These are phyloP conservation scores for Scopus umbretta DNA, from an alignment of 2,113 vertebrate species.

Conservation along the genomic window DNA sequence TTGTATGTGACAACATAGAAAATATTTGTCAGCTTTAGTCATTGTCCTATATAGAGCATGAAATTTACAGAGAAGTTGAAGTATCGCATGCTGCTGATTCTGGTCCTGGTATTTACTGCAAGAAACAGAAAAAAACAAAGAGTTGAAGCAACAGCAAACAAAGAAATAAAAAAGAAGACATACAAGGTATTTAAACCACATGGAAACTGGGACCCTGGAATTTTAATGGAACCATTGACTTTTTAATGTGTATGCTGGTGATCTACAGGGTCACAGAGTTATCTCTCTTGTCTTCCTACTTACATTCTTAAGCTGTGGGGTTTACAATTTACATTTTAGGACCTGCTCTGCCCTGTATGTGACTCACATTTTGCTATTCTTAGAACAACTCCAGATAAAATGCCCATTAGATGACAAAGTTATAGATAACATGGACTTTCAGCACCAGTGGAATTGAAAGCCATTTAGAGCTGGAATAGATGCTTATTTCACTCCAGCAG, in stretches of 20 bases:
- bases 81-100: background rate
- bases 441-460: background rate
- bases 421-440: background rate
- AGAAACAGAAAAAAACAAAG: background rate
- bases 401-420: background rate
- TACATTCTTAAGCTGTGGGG: background rate
- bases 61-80: slow-evolving; percentile 23
- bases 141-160: background rate
- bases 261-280: background rate
- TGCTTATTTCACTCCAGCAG: background rate
- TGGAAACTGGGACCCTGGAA: background rate
- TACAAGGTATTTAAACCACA: background rate
- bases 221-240: background rate
- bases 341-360: background rate
- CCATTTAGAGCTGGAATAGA: background rate
- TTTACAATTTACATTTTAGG: background rate
- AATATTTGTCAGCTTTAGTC: slow-evolving; percentile 66
- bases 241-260: background rate
- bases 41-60: slow-evolving; percentile 30
- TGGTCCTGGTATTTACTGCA: background rate
- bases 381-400: background rate
- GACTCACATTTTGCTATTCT: background rate
- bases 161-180: background rate
- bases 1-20: slow-evolving; percentile 63
- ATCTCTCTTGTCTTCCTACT: background rate